Evolutionary conservation across 2,797 vertebrate species (phyloP).

Genomic region (Acanthurus leucopareius): DNA sequence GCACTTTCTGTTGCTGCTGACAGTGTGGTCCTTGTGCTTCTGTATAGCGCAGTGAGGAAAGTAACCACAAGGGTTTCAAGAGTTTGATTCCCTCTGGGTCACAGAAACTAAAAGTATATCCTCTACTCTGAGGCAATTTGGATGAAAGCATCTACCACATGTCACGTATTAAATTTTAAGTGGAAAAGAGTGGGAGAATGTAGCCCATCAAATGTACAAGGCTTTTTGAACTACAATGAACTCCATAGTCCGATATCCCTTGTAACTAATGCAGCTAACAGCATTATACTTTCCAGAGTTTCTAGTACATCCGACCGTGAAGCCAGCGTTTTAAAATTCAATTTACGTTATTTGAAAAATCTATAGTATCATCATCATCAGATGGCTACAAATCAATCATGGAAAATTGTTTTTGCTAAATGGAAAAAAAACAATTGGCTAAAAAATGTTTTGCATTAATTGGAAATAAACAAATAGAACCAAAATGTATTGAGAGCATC

Average conservation of each 20-base stretch:
- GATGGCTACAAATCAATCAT: neutral
- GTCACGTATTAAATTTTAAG: constrained; percentile 61
- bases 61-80: constrained; percentile 57
- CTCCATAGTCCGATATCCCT: constrained; percentile 33
- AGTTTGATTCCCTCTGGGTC: constrained; percentile 67
- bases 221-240: constrained; percentile 59
- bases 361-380: neutral
- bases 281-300: constrained; percentile 28
- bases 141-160: constrained; percentile 60
- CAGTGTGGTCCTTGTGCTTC: constrained; percentile 38
- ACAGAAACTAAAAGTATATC: constrained; percentile 64
- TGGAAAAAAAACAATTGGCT: neutral
- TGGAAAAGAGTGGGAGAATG: constrained; percentile 69
- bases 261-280: constrained; percentile 49
- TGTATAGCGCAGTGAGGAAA: constrained; percentile 44
- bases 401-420: too few species aligned
- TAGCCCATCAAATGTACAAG: constrained; percentile 52
- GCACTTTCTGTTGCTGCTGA: constrained; percentile 47
- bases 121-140: constrained; percentile 63
- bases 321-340: constrained; percentile 9
- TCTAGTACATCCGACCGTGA: constrained; percentile 5
- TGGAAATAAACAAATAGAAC: neutral
- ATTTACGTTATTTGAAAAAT: constrained; percentile 10
- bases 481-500: neutral
- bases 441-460: neutral